Evolutionary conservation across 2,113 vertebrate species (phyloP).

Genomic region (Bos indicus): DNA sequence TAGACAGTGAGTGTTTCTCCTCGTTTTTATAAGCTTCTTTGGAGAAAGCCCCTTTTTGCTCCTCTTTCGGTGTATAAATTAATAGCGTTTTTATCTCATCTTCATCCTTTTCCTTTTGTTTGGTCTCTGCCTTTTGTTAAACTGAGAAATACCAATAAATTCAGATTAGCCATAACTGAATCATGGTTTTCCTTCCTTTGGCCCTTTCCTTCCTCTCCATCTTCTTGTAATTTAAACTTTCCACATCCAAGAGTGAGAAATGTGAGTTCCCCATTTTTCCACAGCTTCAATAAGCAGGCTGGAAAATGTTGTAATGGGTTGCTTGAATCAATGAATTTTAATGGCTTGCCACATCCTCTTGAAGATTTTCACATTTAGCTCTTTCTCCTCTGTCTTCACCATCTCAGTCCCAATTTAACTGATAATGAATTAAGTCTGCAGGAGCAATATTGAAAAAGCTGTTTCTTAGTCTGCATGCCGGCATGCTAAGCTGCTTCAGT

Average conservation of each 20-base stretch:
- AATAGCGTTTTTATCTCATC: background rate
- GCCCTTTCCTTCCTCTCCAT: background rate
- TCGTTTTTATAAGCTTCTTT: background rate
- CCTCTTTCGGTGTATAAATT: background rate
- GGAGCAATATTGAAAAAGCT: background rate
- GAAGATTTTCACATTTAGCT: background rate
- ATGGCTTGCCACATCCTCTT: background rate
- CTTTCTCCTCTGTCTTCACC: background rate
- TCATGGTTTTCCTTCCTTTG: background rate
- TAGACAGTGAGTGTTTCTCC: background rate
- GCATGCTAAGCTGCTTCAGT: background rate
- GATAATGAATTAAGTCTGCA: background rate
- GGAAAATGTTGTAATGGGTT: slow-evolving; percentile 34
- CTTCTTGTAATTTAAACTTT: slow-evolving; percentile 56
- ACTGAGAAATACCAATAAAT: slow-evolving; percentile 15
- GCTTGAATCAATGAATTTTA: slow-evolving; percentile 21
- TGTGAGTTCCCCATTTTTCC: slow-evolving; percentile 21
- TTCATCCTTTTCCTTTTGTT: background rate
- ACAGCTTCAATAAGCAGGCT: background rate
- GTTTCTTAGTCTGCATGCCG: background rate
- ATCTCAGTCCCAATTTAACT: background rate
- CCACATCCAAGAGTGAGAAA: slow-evolving; percentile 22
- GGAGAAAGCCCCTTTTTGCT: background rate
- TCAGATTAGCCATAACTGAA: background rate
- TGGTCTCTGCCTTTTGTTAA: background rate